Evolutionary conservation across 2,888 invertebrate species (phyloP).

Genomic region (Drosophila nigritarsus): DNA sequence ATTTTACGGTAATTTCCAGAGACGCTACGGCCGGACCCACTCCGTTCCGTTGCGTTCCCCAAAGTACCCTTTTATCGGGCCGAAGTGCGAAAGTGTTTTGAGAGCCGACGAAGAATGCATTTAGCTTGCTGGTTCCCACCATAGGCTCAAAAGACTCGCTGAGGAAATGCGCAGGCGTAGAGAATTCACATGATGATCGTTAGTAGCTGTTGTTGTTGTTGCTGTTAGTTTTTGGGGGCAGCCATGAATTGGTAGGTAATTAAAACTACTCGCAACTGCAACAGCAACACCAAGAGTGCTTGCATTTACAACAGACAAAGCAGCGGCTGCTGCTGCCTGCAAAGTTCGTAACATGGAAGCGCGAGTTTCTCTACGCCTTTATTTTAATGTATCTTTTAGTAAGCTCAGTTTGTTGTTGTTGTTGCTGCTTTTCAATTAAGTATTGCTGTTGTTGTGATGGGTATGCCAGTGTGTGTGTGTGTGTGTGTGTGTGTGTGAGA

Average conservation of each 20-base stretch:
- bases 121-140: conserved; percentile 49
- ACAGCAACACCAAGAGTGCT: conserved; percentile 24
- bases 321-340: conserved; percentile 24
- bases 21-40: conserved; percentile 37
- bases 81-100: conserved; percentile 52
- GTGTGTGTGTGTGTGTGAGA: conserved; percentile 39
- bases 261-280: conserved; percentile 69
- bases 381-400: conserved; percentile 77
- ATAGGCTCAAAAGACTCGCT: conserved; percentile 18
- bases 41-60: conserved; percentile 8
- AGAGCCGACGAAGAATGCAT: conserved; percentile 52
- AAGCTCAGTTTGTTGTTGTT: conserved; percentile 20
- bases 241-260: conserved; percentile 70
- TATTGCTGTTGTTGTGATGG: conserved; percentile 35
- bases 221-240: conserved; percentile 52
- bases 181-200: conserved; percentile 78
- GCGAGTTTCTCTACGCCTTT: conserved; percentile 75
- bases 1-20: conserved; percentile 63
- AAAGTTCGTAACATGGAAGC: conserved; percentile 61
- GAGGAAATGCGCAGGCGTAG: conserved; percentile 72
- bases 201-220: conserved; percentile 50
- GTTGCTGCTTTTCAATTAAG: conserved; percentile 71
- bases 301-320: conserved; percentile 59
- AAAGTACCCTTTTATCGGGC: conserved; percentile 1
- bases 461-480: conserved; percentile 26